phyloP scores from a whole-genome alignment of 2,113 vertebrate genomes.

The Trogon melanurus region DNA sequence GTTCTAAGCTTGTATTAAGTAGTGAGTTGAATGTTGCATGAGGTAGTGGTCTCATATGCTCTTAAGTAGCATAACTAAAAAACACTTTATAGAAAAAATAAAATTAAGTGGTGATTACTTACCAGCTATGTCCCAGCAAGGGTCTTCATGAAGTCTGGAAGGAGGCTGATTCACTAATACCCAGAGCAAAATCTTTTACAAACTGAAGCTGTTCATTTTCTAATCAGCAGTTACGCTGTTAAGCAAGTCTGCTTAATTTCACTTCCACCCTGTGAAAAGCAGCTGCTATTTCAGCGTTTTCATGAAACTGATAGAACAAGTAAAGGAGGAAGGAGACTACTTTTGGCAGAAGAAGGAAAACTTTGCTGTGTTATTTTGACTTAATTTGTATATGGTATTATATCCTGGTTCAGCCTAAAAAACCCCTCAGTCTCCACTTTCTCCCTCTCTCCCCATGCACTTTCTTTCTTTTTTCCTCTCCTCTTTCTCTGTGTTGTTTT shows the following conservation, averaged over 20 bases:
- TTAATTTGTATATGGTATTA: neutral
- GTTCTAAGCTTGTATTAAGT: neutral
- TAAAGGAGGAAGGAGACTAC: neutral
- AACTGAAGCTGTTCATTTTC: neutral
- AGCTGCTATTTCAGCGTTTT: neutral
- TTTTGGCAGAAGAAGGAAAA: neutral
- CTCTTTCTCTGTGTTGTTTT: neutral
- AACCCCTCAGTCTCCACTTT: neutral
- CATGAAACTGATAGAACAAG: neutral
- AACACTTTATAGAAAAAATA: neutral
- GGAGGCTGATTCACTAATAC: neutral
- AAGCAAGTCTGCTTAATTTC: neutral
- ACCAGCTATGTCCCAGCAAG: neutral
- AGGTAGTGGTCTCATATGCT: neutral
- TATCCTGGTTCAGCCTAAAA: neutral
- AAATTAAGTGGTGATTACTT: neutral
- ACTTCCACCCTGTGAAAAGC: neutral
- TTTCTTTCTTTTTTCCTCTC: neutral
- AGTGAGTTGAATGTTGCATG: slow-evolving; percentile 9
- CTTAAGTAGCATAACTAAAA: neutral
- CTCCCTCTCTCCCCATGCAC: fast-evolving
- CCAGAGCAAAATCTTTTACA: neutral
- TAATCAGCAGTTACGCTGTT: neutral
- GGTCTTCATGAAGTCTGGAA: neutral
- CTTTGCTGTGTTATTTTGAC: neutral